A percentile compares a stretch with the other conserved stretches of the same genome.
Conservation (phyloP, 2,113 vertebrate genomes). For the human (Homo sapiens) region DNA sequence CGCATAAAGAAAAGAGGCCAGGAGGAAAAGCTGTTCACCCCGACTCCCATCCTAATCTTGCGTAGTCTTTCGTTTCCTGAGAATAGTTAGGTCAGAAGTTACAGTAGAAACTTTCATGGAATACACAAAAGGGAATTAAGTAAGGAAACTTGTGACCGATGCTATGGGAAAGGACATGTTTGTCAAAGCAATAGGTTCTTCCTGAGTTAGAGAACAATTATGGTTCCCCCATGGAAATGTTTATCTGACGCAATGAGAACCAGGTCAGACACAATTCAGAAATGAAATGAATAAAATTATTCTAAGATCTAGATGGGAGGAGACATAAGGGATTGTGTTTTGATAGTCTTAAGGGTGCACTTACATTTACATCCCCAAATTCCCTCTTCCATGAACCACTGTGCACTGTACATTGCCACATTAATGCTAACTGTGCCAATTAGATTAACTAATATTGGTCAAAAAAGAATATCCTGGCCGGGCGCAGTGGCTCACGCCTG, state of each 20-base stretch:
- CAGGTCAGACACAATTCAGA: not conserved
- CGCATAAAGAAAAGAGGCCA: not conserved
- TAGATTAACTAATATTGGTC: not conserved
- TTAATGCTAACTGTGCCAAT: not conserved
- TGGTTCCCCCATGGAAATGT: not conserved
- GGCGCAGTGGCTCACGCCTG: too few species aligned
- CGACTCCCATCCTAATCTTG: not conserved
- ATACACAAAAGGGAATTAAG: not conserved
- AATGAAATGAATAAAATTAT: not conserved
- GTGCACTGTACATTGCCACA: not conserved
- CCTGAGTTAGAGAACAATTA: constrained; percentile 22
- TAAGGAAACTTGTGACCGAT: not conserved
- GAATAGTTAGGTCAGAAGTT: not conserved
- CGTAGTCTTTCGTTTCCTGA: not conserved
- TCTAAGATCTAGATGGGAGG: not conserved
- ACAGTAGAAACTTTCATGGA: not conserved
- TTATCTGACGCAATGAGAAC: not conserved
- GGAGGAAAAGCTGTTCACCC: not conserved
- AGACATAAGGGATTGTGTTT: not conserved
- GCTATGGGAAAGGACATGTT: not conserved
- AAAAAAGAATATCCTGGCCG: too few species aligned
- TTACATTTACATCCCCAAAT: not conserved
- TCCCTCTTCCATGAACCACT: not conserved
- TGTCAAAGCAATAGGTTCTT: not conserved
- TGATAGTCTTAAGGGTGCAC: not conserved